Evolutionary conservation across 2,888 invertebrate genomes (phyloP).

Genomic region (Drosophila nr. perissopoda): DNA sequence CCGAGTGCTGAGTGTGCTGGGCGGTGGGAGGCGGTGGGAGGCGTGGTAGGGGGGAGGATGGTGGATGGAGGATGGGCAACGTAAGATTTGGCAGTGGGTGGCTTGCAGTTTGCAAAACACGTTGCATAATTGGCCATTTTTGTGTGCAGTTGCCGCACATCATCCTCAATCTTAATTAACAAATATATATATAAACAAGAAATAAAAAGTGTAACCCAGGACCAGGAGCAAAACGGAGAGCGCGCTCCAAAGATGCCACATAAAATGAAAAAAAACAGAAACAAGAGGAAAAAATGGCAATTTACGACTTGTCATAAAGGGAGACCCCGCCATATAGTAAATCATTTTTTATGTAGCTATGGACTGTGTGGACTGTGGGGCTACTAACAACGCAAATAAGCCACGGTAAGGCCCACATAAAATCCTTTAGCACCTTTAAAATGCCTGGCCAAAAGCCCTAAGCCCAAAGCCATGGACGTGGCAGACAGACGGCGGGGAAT

Average conservation of each 20-base stretch:
- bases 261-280: not conserved
- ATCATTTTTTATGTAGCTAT: constrained; percentile 80
- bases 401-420: constrained; percentile 78
- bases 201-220: constrained; percentile 45
- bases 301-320: constrained; percentile 82
- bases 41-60: not conserved
- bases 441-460: constrained; percentile 38
- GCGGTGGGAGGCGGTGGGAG: not conserved
- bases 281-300: constrained; percentile 59
- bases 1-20: not conserved
- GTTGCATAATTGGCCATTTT: constrained; percentile 78
- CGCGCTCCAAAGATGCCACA: constrained; percentile 50
- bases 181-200: constrained; percentile 65
- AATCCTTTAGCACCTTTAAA: constrained; percentile 81
- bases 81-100: constrained; percentile 45
- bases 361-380: constrained; percentile 39
- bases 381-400: constrained; percentile 76
- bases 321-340: constrained; percentile 77
- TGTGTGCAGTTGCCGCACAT: constrained; percentile 77
- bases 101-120: constrained; percentile 63
- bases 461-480: constrained; percentile 28
- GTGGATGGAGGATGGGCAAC: constrained; percentile 6
- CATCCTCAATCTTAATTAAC: constrained; percentile 79
- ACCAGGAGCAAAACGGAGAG: constrained; percentile 29
- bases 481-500: constrained; percentile 18